These are phyloP conservation scores for Porites australiensis DNA, from an alignment of 64 coral and sea anemone genomes.

Conservation along the genomic window DNA sequence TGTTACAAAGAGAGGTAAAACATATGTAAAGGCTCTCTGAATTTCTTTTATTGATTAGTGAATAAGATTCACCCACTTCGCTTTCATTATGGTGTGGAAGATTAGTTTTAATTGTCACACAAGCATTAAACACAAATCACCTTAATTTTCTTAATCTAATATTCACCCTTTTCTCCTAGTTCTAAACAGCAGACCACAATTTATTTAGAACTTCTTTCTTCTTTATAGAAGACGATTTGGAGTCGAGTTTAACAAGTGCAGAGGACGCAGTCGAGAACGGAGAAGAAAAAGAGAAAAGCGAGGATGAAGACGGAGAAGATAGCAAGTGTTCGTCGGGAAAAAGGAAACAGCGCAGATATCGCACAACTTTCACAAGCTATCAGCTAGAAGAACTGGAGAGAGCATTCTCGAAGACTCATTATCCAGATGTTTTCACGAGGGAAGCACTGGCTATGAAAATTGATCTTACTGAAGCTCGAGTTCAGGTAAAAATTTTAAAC, in stretches of 20 bases:
- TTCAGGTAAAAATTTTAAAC: slow-evolving; percentile 73
- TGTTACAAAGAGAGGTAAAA: background rate
- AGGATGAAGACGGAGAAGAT: slow-evolving; percentile 49
- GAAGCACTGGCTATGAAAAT: slow-evolving; percentile 98
- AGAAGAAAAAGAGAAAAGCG: slow-evolving; percentile 64
- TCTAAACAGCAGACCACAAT: slow-evolving; percentile 43
- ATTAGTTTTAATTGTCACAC: slow-evolving; percentile 79
- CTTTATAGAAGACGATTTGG: slow-evolving; percentile 15
- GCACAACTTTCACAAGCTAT: slow-evolving; percentile 99
- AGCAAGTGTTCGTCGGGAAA: slow-evolving; percentile 69
- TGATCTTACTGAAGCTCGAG: slow-evolving; percentile 94
- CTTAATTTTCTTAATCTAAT: slow-evolving; percentile 90
- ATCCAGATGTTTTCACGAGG: slow-evolving; percentile 95
- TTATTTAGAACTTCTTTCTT: background rate
- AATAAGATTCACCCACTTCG: slow-evolving; percentile 1
- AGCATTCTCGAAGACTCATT: slow-evolving; percentile 97
- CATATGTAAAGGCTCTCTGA: background rate
- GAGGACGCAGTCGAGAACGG: slow-evolving; percentile 17
- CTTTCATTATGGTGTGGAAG: slow-evolving; percentile 44
- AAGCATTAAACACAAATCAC: slow-evolving; percentile 90
- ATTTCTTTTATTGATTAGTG: background rate
- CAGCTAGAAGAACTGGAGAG: slow-evolving; percentile 96
- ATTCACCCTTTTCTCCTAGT: slow-evolving; percentile 63
- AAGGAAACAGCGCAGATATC: slow-evolving; percentile 93
- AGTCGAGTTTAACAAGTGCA: background rate